These are phyloP conservation scores for Stenodema calcarata DNA, from an alignment of 2,888 invertebrate species.

Conservation along the genomic window DNA sequence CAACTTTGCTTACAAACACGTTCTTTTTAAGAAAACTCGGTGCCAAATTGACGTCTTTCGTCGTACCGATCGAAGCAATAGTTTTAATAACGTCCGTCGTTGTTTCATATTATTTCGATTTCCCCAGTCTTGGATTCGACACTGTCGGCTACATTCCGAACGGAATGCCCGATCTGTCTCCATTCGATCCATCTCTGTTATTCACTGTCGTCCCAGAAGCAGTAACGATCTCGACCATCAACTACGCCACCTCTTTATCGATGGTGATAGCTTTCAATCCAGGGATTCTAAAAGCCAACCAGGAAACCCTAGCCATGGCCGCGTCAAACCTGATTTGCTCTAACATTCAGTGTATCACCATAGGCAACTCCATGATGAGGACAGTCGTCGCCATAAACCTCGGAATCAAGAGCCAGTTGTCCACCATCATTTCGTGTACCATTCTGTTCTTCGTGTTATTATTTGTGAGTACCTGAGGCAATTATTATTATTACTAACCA, in stretches of 20 bases:
- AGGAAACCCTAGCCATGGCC: constrained; percentile 53
- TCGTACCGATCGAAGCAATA: constrained; percentile 52
- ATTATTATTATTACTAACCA: no score
- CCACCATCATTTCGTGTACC: constrained; percentile 44
- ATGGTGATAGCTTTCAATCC: constrained; percentile 52
- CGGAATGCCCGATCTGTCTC: constrained; percentile 6
- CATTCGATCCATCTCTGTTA: not conserved
- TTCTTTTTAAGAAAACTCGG: constrained; percentile 42
- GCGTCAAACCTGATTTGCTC: constrained; percentile 50
- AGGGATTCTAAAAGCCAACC: constrained; percentile 33
- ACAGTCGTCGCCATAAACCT: constrained; percentile 51
- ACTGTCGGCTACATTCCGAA: constrained; percentile 47
- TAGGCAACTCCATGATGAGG: constrained; percentile 55
- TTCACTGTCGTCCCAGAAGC: constrained; percentile 20
- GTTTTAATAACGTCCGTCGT: constrained; percentile 43
- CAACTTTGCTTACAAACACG: constrained; percentile 44
- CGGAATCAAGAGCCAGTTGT: constrained; percentile 50
- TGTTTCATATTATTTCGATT: constrained; percentile 48
- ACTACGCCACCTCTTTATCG: constrained; percentile 49
- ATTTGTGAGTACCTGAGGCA: constrained; percentile 52
- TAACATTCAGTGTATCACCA: constrained; percentile 52
- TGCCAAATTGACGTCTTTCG: constrained; percentile 41
- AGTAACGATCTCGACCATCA: constrained; percentile 47
- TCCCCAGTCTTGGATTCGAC: constrained; percentile 39
- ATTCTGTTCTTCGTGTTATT: constrained; percentile 49